Evolutionary conservation across 2,797 vertebrate genomes (phyloP).

Genomic region (Fundulus diaphanus): DNA sequence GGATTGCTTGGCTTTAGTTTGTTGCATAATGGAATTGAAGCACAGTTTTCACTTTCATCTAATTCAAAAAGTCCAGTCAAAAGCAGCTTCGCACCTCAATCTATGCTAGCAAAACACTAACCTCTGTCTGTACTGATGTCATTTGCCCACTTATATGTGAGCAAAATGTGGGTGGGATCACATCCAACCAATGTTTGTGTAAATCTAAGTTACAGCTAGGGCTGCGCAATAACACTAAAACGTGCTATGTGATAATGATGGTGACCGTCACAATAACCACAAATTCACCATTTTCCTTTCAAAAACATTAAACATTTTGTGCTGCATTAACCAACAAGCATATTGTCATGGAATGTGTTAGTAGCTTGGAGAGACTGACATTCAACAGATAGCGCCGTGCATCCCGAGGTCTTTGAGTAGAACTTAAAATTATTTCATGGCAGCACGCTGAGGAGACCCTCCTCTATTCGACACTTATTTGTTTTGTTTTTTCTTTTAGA

Average conservation of each 20-base stretch:
- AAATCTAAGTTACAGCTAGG: no score
- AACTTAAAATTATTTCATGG: no score
- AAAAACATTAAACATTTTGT: background rate
- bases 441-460: no score
- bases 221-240: background rate
- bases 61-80: background rate
- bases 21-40: background rate
- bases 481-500: no score
- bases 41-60: background rate
- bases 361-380: no score
- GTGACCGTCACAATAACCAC: background rate
- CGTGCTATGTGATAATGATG: background rate
- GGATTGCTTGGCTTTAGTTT: background rate
- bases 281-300: background rate
- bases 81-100: background rate
- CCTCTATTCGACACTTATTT: no score
- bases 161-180: no score
- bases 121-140: background rate
- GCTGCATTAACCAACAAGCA: no score
- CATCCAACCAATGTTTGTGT: no score
- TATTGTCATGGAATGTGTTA: no score
- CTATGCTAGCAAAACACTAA: background rate
- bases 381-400: no score
- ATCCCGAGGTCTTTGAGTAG: no score
- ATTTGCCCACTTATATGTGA: background rate